Evolutionary conservation across 2,113 vertebrate species (phyloP).

Genomic region (Gracilinanus agilis): DNA sequence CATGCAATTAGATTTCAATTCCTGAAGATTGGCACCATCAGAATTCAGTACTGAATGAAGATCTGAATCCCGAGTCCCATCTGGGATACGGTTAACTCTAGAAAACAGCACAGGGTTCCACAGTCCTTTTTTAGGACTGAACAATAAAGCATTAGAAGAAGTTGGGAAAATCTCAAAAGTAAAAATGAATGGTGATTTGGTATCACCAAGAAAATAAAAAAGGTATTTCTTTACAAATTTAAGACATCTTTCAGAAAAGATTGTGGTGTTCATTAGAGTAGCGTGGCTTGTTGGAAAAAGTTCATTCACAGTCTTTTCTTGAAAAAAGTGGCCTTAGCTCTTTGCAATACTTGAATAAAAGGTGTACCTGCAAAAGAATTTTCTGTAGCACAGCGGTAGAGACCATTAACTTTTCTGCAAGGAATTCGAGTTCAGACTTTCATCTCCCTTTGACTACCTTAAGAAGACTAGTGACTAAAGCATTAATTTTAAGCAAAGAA

Average conservation of each 20-base stretch:
- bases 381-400: constrained; percentile 86
- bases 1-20: constrained; percentile 74
- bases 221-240: constrained; percentile 73
- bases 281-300: constrained; percentile 81
- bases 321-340: constrained; percentile 91
- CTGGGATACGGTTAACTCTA: constrained; percentile 63
- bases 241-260: constrained; percentile 79
- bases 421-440: constrained; percentile 80
- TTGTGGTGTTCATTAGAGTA: constrained; percentile 78
- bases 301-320: constrained; percentile 86
- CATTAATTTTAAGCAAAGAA: constrained; percentile 81
- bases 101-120: constrained; percentile 64
- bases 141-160: constrained; percentile 77
- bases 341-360: constrained; percentile 91
- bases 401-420: constrained; percentile 82
- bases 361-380: constrained; percentile 84
- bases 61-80: constrained; percentile 72
- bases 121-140: constrained; percentile 74
- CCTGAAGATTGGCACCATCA: constrained; percentile 74
- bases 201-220: constrained; percentile 68
- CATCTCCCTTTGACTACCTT: constrained; percentile 86
- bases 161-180: constrained; percentile 75
- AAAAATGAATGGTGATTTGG: constrained; percentile 66
- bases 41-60: constrained; percentile 74
- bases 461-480: constrained; percentile 82